Evolutionary conservation across 2,888 invertebrate genomes (phyloP).

Genomic region (Auanema freiburgensis): DNA sequence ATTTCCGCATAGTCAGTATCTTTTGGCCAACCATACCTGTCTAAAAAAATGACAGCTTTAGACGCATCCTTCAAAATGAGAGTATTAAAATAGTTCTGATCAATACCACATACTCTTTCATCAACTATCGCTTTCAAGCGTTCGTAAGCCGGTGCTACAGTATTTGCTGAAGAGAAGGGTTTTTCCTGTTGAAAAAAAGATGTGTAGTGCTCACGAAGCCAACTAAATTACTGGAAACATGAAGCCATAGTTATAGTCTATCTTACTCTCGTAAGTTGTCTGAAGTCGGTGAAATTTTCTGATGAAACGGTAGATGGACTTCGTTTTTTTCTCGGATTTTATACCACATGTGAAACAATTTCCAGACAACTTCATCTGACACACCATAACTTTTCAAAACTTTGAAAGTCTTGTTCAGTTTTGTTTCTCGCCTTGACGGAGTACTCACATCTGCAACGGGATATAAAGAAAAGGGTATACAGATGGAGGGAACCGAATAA

Average conservation of each 20-base stretch:
- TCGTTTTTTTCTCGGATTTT: slow-evolving; percentile 24
- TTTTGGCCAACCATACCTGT: slow-evolving; percentile 40
- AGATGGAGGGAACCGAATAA: no score
- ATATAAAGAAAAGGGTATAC: neutral
- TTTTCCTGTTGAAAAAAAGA: no score
- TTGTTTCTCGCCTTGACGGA: slow-evolving; percentile 17
- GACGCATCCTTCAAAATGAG: slow-evolving; percentile 31
- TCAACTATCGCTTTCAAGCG: slow-evolving; percentile 14
- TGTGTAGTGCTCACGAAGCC: slow-evolving; percentile 10
- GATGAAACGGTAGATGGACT: slow-evolving; percentile 2
- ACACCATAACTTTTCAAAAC: slow-evolving; percentile 39
- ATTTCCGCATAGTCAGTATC: slow-evolving; percentile 45
- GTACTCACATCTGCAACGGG: slow-evolving; percentile 21
- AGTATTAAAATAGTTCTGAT: neutral
- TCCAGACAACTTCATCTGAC: slow-evolving; percentile 30
- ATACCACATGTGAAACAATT: slow-evolving; percentile 27
- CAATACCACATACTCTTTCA: slow-evolving; percentile 9
- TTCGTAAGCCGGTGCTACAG: neutral
- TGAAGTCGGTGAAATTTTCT: slow-evolving; percentile 14
- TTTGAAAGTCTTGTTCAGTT: slow-evolving; percentile 23
- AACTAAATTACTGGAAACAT: slow-evolving; percentile 10
- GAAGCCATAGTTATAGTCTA: slow-evolving; percentile 3
- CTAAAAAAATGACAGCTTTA: slow-evolving; percentile 31
- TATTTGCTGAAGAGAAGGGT: neutral
- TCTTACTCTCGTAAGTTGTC: slow-evolving; percentile 22